Conservation (phyloP, 1,140 invertebrate species). For the Ladona fulva region DNA sequence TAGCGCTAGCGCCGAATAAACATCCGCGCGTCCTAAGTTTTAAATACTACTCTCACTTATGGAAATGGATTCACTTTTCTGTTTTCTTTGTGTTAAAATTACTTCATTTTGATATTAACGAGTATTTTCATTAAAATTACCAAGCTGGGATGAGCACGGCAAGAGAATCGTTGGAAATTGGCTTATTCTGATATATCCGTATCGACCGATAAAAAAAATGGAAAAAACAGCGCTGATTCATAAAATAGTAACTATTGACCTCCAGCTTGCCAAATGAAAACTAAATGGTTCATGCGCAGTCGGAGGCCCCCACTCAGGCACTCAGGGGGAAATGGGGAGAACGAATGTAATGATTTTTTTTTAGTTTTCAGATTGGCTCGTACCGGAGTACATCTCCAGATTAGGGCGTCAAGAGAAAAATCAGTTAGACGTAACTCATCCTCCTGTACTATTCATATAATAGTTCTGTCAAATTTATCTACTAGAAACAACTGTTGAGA, state of each 20-base stretch:
- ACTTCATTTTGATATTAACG: no score
- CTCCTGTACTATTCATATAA: no score
- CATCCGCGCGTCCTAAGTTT: no score
- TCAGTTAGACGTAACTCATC: no score
- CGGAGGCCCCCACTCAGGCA: slow-evolving; percentile 3
- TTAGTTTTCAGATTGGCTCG: slow-evolving; percentile 5
- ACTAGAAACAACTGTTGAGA: background rate
- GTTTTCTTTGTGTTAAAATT: no score
- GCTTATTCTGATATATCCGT: slow-evolving; percentile 1
- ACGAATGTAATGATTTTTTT: slow-evolving; percentile 10
- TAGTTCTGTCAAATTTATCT: no score
- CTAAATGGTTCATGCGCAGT: slow-evolving; percentile 8
- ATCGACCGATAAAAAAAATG: background rate
- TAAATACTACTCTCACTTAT: no score
- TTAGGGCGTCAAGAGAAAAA: background rate
- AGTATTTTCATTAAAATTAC: no score
- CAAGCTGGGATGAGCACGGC: background rate
- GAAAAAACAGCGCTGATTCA: slow-evolving; percentile 5
- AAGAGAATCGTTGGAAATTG: background rate
- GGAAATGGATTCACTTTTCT: no score
- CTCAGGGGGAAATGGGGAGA: slow-evolving; percentile 6
- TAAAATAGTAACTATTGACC: slow-evolving; percentile 10
- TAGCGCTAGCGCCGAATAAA: no score
- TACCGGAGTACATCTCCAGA: background rate
- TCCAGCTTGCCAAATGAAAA: slow-evolving; percentile 9